These are phyloP conservation scores for Aphis craccivora DNA, from an alignment of 1,140 invertebrate species.

Conservation along the genomic window DNA sequence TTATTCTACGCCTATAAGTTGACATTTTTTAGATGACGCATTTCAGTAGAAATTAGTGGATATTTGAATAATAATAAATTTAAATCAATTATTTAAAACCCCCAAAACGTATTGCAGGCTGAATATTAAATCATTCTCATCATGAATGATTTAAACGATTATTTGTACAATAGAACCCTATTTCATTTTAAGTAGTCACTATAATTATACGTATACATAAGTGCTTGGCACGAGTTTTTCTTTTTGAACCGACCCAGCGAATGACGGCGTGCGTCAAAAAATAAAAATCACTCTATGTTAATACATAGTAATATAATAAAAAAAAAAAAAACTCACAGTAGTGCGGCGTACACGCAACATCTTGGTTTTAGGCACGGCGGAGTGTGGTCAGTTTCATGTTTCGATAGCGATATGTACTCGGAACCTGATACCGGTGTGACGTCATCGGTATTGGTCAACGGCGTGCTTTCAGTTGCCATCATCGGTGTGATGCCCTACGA, in stretches of 20 bases:
- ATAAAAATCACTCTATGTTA: background rate
- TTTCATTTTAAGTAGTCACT: background rate
- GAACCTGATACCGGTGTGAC: conserved; percentile 32
- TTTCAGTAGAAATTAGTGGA: too few species aligned
- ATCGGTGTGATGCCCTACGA: background rate
- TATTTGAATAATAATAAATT: too few species aligned
- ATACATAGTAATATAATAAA: background rate
- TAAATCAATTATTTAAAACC: too few species aligned
- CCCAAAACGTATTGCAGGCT: too few species aligned
- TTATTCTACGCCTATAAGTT: too few species aligned
- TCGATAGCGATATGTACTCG: conserved; percentile 35
- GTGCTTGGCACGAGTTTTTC: background rate
- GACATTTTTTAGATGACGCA: too few species aligned
- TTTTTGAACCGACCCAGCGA: background rate
- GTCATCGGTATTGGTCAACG: conserved; percentile 3
- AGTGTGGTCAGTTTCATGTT: conserved; percentile 11
- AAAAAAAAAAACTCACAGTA: background rate
- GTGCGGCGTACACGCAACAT: conserved; percentile 29
- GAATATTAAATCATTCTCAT: too few species aligned
- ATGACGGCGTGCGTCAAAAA: background rate
- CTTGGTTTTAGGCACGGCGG: background rate
- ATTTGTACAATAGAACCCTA: too few species aligned
- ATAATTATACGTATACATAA: background rate
- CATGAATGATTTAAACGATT: too few species aligned
- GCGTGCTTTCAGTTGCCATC: conserved; percentile 36